Percentiles rank a stretch among this genome's conserved stretches.
Conservation (phyloP, 2,888 invertebrate genomes). For the Aspidiotus rigidus region DNA sequence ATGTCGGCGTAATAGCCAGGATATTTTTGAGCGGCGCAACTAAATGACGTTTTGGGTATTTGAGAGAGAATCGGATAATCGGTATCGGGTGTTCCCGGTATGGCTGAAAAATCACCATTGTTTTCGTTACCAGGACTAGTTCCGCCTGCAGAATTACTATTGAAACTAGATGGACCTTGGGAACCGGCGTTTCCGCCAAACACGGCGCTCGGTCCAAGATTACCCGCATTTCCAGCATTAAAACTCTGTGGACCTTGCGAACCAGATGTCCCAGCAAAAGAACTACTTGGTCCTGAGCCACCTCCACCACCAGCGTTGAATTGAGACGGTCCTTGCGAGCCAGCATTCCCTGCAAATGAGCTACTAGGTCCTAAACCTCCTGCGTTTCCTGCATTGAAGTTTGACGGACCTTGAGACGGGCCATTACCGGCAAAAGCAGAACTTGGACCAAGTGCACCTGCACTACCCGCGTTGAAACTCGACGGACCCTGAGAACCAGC, state of each 20-base stretch:
- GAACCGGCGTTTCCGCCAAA: slow-evolving; percentile 23
- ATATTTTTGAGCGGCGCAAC: slow-evolving; percentile 65
- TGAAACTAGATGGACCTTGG: slow-evolving; percentile 38
- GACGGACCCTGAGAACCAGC: slow-evolving; percentile 34
- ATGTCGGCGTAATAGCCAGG: slow-evolving; percentile 85
- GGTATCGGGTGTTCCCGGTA: slow-evolving; percentile 71
- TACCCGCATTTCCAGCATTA: slow-evolving; percentile 39
- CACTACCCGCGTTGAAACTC: slow-evolving; percentile 35
- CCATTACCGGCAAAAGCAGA: slow-evolving; percentile 25
- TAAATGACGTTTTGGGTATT: slow-evolving; percentile 72
- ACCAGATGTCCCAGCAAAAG: slow-evolving; percentile 40
- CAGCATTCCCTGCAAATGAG: slow-evolving; percentile 30
- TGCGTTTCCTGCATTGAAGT: slow-evolving; percentile 28
- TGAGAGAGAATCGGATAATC: slow-evolving; percentile 73
- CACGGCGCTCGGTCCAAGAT: slow-evolving; percentile 37
- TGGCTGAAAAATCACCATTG: slow-evolving; percentile 73
- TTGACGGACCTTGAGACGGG: slow-evolving; percentile 33
- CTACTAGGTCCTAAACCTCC: slow-evolving; percentile 37
- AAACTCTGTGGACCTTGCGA: slow-evolving; percentile 28
- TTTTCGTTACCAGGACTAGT: slow-evolving; percentile 51
- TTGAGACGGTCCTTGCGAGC: slow-evolving; percentile 32
- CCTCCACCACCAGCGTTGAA: slow-evolving; percentile 35
- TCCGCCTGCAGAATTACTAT: slow-evolving; percentile 40
- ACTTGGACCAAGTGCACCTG: slow-evolving; percentile 35
- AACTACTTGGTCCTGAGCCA: slow-evolving; percentile 36